These are phyloP conservation scores for Drosophila cognata DNA, from an alignment of 2,888 invertebrate species.

Conservation along the genomic window DNA sequence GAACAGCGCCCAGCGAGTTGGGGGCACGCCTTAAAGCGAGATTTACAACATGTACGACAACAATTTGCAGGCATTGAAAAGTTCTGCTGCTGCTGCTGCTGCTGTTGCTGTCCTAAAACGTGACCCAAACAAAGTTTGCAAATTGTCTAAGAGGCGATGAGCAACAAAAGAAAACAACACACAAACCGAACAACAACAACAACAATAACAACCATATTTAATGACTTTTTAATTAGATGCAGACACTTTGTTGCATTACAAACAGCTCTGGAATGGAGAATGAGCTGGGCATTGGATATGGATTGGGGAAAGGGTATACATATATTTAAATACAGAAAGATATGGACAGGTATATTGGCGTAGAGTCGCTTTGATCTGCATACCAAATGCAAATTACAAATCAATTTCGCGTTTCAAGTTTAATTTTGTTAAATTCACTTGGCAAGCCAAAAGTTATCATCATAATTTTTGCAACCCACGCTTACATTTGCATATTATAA, in stretches of 20 bases:
- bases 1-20: slow-evolving; percentile 29
- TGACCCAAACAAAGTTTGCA: slow-evolving; percentile 77
- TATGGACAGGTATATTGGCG: slow-evolving; percentile 21
- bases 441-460: slow-evolving; percentile 67
- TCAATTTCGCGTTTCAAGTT: slow-evolving; percentile 79
- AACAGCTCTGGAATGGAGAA: slow-evolving; percentile 41
- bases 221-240: slow-evolving; percentile 78
- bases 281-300: slow-evolving; percentile 20
- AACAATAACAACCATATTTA: slow-evolving; percentile 59
- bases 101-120: slow-evolving; percentile 62
- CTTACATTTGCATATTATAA: slow-evolving; percentile 78
- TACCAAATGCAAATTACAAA: slow-evolving; percentile 74
- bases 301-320: slow-evolving; percentile 14
- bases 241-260: slow-evolving; percentile 70
- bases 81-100: slow-evolving; percentile 16
- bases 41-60: slow-evolving; percentile 78
- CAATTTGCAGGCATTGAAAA: slow-evolving; percentile 63
- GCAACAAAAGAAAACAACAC: slow-evolving; percentile 25
- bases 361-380: slow-evolving; percentile 55
- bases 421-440: slow-evolving; percentile 73
- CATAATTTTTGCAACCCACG: slow-evolving; percentile 67
- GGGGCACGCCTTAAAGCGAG: slow-evolving; percentile 73
- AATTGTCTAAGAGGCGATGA: slow-evolving; percentile 62
- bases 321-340: not conserved
- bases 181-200: slow-evolving; percentile 16